Percentiles rank a stretch among this genome's conserved stretches.
phyloP scores from a whole-genome alignment of 2,888 invertebrate species.

The Drosophila tripunctata region DNA sequence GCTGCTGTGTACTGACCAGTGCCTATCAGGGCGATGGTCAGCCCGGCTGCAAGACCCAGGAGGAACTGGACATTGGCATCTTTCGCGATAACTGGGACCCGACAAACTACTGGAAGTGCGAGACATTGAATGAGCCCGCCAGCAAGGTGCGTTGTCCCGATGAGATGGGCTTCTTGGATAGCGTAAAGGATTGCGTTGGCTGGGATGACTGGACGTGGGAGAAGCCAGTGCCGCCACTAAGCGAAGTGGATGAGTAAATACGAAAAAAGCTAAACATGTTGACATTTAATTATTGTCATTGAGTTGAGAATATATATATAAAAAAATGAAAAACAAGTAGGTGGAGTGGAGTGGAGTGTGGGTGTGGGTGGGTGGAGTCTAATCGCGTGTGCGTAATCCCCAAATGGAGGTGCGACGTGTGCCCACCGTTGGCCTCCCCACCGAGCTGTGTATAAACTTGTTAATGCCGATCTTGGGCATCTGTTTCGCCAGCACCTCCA shows the following conservation, averaged over 20 bases:
- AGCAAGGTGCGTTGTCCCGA: conserved; percentile 54
- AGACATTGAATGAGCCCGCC: conserved; percentile 58
- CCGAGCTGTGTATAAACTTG: conserved; percentile 91
- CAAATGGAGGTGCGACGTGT: conserved; percentile 94
- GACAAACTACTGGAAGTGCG: conserved; percentile 77
- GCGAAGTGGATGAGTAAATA: conserved; percentile 39
- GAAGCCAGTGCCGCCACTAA: conserved; percentile 61
- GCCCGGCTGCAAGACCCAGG: conserved; percentile 71
- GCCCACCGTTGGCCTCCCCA: conserved; percentile 95
- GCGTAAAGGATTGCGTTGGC: conserved; percentile 68
- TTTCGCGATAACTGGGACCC: conserved; percentile 78
- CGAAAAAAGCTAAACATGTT: conserved; percentile 21
- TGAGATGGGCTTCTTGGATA: conserved; percentile 65
- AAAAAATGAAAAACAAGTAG: too few relatives aligned
- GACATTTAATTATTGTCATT: conserved; percentile 63
- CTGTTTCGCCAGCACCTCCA: conserved; percentile 85
- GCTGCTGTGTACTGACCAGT: conserved; percentile 27
- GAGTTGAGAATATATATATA: conserved; percentile 54
- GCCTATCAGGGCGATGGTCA: conserved; percentile 66
- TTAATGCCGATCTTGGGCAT: conserved; percentile 88
- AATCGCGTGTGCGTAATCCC: conserved; percentile 93
- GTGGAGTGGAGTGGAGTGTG: background rate
- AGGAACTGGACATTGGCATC: conserved; percentile 60
- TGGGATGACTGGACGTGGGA: conserved; percentile 81
- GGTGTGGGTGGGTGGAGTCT: conserved; percentile 61